These are phyloP conservation scores for Heliconius erato DNA, from an alignment of 2,888 invertebrate species.

Conservation along the genomic window DNA sequence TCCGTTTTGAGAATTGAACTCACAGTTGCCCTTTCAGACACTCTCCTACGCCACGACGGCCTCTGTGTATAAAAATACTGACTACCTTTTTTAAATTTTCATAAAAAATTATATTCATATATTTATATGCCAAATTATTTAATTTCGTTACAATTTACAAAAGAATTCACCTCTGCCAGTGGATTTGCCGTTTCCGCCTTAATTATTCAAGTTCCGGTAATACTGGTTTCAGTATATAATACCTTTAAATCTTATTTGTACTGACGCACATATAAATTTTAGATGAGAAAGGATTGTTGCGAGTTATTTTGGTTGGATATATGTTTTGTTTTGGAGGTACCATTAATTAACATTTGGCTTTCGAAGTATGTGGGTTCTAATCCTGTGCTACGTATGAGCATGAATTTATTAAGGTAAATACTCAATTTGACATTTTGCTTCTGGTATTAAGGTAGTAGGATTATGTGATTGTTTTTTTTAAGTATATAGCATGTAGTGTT, in stretches of 20 bases:
- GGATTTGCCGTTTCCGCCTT: conserved; percentile 26
- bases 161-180: conserved; percentile 29
- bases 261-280: not conserved
- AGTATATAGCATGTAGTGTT: too few species aligned
- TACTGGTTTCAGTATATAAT: conserved; percentile 26
- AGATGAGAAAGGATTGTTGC: not conserved
- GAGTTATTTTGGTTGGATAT: not conserved
- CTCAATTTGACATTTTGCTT: too few species aligned
- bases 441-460: too few species aligned
- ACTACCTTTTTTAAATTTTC: too few species aligned
- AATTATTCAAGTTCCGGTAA: conserved; percentile 44
- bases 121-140: conserved; percentile 23
- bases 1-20: too few species aligned
- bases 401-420: too few species aligned
- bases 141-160: conserved; percentile 37
- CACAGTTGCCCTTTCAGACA: too few species aligned
- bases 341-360: not conserved
- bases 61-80: too few species aligned
- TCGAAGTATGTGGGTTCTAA: not conserved
- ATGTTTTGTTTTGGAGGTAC: not conserved
- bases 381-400: not conserved
- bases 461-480: too few species aligned
- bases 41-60: too few species aligned
- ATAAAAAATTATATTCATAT: not conserved
- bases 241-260: conserved; percentile 20